These are phyloP conservation scores for Crocallis elinguaria DNA, from an alignment of 2,888 invertebrate genomes.

Conservation along the genomic window DNA sequence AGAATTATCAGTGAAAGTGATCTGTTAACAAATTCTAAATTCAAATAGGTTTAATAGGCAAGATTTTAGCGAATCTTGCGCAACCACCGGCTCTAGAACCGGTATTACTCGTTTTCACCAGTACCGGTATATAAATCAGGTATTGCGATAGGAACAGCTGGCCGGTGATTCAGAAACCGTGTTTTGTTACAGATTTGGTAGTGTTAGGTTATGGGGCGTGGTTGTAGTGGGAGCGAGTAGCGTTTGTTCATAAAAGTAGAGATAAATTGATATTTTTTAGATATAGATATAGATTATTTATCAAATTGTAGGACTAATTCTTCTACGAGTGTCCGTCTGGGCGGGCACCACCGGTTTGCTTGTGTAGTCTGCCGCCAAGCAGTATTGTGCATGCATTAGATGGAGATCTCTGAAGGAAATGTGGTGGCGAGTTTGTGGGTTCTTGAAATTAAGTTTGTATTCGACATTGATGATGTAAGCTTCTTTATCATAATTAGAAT, in stretches of 20 bases:
- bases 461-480: too few relatives aligned
- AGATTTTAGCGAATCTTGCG: constrained; percentile 30
- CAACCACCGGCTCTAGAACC: constrained; percentile 23
- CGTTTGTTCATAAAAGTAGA: background rate
- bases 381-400: too few relatives aligned
- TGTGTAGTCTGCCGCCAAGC: too few relatives aligned
- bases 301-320: too few relatives aligned
- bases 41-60: constrained; percentile 14
- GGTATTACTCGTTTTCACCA: constrained; percentile 22
- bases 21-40: constrained; percentile 14
- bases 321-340: too few relatives aligned
- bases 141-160: constrained; percentile 36
- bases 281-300: too few relatives aligned
- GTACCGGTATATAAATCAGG: constrained; percentile 26
- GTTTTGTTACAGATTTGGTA: constrained; percentile 24
- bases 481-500: too few relatives aligned
- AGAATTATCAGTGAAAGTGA: constrained; percentile 24
- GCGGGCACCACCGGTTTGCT: too few relatives aligned
- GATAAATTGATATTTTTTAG: too few relatives aligned
- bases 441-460: too few relatives aligned
- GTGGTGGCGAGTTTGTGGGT: too few relatives aligned
- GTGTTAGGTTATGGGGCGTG: constrained; percentile 7
- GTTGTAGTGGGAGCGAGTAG: constrained; percentile 2
- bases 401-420: too few relatives aligned
- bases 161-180: constrained; percentile 29